Conservation (phyloP, 2,113 vertebrate species). For the Bostrychus sinensis region DNA sequence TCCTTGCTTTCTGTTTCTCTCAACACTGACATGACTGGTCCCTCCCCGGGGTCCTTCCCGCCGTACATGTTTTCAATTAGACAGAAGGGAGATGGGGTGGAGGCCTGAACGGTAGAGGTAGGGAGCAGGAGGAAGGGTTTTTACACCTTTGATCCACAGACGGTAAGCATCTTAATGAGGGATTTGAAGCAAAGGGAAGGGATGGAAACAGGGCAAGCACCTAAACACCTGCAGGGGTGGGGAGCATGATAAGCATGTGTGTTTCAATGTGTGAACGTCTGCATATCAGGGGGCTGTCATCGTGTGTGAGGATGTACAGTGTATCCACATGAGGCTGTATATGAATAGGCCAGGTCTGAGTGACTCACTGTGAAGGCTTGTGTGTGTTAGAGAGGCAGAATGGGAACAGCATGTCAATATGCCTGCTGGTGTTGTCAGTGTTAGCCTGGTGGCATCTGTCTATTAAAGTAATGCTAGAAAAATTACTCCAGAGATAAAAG, state of each 20-base stretch:
- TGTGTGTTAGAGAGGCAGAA: constrained; percentile 19
- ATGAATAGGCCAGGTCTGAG: constrained; percentile 19
- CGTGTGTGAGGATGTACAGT: constrained; percentile 35
- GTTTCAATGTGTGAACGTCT: constrained; percentile 61
- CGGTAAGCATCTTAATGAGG: constrained; percentile 70
- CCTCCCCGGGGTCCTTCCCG: constrained; percentile 56
- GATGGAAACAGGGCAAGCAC: constrained; percentile 58
- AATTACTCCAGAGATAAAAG: constrained; percentile 27
- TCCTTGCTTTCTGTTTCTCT: constrained; percentile 40
- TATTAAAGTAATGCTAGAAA: constrained; percentile 15
- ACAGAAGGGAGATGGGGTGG: constrained; percentile 63
- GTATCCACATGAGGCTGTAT: not conserved
- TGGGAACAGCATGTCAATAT: constrained; percentile 21
- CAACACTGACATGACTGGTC: constrained; percentile 40
- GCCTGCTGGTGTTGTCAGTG: constrained; percentile 41
- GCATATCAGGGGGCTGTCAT: constrained; percentile 24
- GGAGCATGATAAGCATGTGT: constrained; percentile 65
- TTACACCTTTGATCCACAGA: constrained; percentile 73
- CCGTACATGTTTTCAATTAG: constrained; percentile 77
- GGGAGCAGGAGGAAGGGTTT: constrained; percentile 62
- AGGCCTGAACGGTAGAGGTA: constrained; percentile 44
- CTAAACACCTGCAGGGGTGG: constrained; percentile 73
- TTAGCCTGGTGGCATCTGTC: constrained; percentile 42
- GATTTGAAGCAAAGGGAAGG: constrained; percentile 62
- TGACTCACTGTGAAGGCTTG: constrained; percentile 21